Conservation (phyloP, 2,113 vertebrate genomes). For the Dinomys branickii region DNA sequence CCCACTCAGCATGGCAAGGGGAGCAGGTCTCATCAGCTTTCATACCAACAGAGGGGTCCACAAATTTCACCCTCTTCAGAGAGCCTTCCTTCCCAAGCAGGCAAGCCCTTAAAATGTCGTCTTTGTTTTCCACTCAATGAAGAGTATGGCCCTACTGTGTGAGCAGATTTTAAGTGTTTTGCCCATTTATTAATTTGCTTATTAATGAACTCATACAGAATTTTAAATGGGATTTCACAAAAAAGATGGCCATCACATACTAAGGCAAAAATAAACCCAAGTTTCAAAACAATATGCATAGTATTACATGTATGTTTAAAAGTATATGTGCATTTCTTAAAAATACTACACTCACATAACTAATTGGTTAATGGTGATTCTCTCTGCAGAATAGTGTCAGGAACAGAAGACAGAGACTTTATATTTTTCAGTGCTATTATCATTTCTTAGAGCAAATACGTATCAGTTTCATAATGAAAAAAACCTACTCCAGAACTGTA, state of each 20-base stretch:
- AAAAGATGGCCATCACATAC: neutral
- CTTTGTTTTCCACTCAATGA: constrained; percentile 29
- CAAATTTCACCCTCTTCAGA: neutral
- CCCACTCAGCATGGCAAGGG: neutral
- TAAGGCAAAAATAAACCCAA: constrained; percentile 1
- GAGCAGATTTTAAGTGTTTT: neutral
- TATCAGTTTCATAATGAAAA: constrained; percentile 57
- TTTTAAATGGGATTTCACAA: constrained; percentile 47
- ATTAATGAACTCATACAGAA: constrained; percentile 27
- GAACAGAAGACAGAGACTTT: constrained; percentile 25
- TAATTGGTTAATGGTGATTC: constrained; percentile 27
- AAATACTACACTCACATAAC: constrained; percentile 10
- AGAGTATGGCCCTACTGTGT: neutral
- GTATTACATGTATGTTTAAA: constrained; percentile 1
- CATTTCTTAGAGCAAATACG: constrained; percentile 40
- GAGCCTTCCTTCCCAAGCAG: constrained; percentile 36
- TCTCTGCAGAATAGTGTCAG: neutral
- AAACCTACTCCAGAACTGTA: constrained; percentile 21
- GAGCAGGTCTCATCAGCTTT: neutral
- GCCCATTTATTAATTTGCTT: constrained; percentile 4
- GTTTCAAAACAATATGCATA: constrained; percentile 37
- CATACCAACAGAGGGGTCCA: neutral
- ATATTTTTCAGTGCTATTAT: constrained; percentile 38
- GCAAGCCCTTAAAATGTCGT: neutral
- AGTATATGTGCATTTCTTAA: neutral